Base-by-base conservation (phyloP, 2,797 vertebrate species). In the Calcarius lapponicus region DNA sequence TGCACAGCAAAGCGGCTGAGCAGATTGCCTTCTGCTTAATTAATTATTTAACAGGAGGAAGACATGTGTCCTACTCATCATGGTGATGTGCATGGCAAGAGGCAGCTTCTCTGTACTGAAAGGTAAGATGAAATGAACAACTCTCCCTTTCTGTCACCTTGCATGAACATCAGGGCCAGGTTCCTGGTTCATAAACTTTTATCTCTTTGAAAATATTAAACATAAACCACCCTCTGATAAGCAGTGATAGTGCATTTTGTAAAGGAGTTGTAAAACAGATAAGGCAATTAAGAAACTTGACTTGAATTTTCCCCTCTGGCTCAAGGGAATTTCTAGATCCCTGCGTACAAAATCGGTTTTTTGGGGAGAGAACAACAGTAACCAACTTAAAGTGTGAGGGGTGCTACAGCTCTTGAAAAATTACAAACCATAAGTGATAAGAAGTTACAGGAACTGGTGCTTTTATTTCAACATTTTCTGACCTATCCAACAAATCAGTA, bases 131-230 rank as follows among this genome's bases (percentile, higher is more conserved):
- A 88, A 86, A 64, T 48, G 19, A 57, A 24, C 24, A 9, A 20
- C 73, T 34, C 65, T 84, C 34, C 87, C 24, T 36, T 87, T 80
- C 91, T 86, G 75, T 78, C 87, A 83, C 53, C 17, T 86, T 67
- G 26, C 64, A 47, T 78, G 65, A 91, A 36, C 18, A 8, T 88
- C 87, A 96, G 61, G 29, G 13, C 34, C 53, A 69, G 17, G 51
- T 92, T 93, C 82, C 86, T 81, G 86, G 86, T 95, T 95, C 74
- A 20, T 57, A 87, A 71, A 61, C 87, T 85, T 93, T 93, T 80
- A 82, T 73, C 25, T 58, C 65, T 74, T 61, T 74, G 75, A 83
- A 96, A 96, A 85, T 40, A 74, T 43, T 80, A 58, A 83, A 65
- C 57, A 38, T 40, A 70, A 96, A 74, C 34, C 50, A 72, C 61